Percentiles rank a stretch among this genome's conserved stretches.
phyloP scores from a whole-genome alignment of 1,140 invertebrate species.

The Apis dorsata region DNA sequence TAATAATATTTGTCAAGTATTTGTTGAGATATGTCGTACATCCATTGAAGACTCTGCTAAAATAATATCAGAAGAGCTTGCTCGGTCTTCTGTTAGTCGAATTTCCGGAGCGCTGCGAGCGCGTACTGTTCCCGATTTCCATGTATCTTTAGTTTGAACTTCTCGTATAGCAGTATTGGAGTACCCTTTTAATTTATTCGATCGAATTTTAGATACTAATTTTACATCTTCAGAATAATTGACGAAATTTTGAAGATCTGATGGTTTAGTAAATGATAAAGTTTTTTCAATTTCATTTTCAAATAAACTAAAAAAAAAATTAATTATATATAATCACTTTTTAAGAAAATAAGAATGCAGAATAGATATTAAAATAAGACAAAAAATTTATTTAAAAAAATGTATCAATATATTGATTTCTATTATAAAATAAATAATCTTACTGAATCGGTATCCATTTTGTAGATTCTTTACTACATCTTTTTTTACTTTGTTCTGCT shows the following conservation, averaged over 20 bases:
- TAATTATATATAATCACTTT: background rate
- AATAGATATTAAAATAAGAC: background rate
- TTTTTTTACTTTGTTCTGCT: conserved; percentile 34
- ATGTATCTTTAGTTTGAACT: background rate
- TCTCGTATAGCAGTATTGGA: background rate
- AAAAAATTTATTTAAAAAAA: background rate
- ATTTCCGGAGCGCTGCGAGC: conserved; percentile 45
- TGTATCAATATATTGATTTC: background rate
- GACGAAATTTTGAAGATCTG: background rate
- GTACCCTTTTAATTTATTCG: background rate
- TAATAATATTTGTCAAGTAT: background rate
- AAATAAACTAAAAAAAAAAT: conserved; percentile 2
- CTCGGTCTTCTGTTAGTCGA: background rate
- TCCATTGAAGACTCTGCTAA: background rate
- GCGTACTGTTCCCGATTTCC: background rate
- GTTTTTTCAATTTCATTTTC: conserved; percentile 11
- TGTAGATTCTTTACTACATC: background rate
- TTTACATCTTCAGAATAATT: conserved; percentile 7
- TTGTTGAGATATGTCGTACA: conserved; percentile 3
- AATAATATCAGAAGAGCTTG: background rate
- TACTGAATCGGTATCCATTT: conserved; percentile 8
- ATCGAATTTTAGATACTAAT: conserved; percentile 26
- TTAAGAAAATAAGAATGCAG: background rate
- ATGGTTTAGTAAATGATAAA: conserved; percentile 12
- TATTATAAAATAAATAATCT: background rate